These are phyloP conservation scores for Spodoptera picta DNA, from an alignment of 2,888 invertebrate genomes.

Conservation along the genomic window DNA sequence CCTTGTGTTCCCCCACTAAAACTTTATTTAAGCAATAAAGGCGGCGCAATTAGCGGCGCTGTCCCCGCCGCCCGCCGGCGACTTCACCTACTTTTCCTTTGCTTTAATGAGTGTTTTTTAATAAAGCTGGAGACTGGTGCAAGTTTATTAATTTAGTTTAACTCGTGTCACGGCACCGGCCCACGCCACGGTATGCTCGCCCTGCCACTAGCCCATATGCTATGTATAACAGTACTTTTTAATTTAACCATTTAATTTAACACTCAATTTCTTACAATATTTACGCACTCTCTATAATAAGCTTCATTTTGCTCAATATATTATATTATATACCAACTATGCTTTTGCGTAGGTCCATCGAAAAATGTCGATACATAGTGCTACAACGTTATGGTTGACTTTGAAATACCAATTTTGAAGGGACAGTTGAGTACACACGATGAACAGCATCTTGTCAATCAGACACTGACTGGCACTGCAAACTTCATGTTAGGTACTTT, in stretches of 20 bases:
- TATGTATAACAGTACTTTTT: slow-evolving; percentile 66
- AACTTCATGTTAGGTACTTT: too few relatives aligned
- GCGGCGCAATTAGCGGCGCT: slow-evolving; percentile 88
- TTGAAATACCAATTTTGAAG: too few relatives aligned
- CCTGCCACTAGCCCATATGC: slow-evolving; percentile 64
- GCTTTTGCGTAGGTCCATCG: too few relatives aligned
- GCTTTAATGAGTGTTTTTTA: slow-evolving; percentile 89
- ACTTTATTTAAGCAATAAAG: slow-evolving; percentile 89
- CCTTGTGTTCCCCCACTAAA: slow-evolving; percentile 88
- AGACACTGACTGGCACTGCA: too few relatives aligned
- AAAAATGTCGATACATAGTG: too few relatives aligned
- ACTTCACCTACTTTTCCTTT: slow-evolving; percentile 88
- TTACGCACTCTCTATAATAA: too few relatives aligned
- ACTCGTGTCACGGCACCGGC: slow-evolving; percentile 82
- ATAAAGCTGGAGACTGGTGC: slow-evolving; percentile 86
- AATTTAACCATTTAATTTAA: slow-evolving; percentile 66
- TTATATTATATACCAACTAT: too few relatives aligned
- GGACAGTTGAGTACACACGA: too few relatives aligned
- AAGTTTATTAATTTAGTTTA: slow-evolving; percentile 88
- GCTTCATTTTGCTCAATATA: too few relatives aligned
- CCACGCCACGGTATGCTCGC: slow-evolving; percentile 50
- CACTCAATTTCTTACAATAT: slow-evolving; percentile 53
- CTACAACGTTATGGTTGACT: too few relatives aligned
- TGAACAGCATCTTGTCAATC: too few relatives aligned
- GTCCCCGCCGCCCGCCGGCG: slow-evolving; percentile 88